phyloP scores from a whole-genome alignment of 2,888 invertebrate species.

The Cyclophora punctaria region DNA sequence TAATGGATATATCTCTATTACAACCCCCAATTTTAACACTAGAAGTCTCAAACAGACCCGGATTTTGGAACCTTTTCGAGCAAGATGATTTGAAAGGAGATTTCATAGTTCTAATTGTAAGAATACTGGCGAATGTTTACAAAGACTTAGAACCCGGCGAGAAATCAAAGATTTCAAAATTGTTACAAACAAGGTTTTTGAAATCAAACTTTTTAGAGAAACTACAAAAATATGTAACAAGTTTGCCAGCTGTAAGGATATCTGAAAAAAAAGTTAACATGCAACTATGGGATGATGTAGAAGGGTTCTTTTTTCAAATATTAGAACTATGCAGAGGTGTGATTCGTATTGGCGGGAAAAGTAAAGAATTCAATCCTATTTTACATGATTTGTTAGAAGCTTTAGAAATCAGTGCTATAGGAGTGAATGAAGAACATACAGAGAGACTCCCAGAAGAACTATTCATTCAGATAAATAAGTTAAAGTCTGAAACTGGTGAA shows the following conservation, averaged over 20 bases:
- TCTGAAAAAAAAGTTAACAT: slow-evolving; percentile 56
- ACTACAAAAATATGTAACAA: slow-evolving; percentile 40
- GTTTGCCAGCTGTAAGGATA: slow-evolving; percentile 45
- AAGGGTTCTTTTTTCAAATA: slow-evolving; percentile 46
- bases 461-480: slow-evolving; percentile 34
- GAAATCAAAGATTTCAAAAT: slow-evolving; percentile 43
- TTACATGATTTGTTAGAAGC: slow-evolving; percentile 40
- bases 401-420: slow-evolving; percentile 44
- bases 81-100: slow-evolving; percentile 56
- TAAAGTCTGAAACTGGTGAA: slow-evolving; percentile 30
- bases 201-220: slow-evolving; percentile 47
- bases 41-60: slow-evolving; percentile 56
- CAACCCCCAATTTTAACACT: slow-evolving; percentile 52
- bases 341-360: slow-evolving; percentile 34
- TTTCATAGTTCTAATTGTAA: slow-evolving; percentile 61
- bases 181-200: slow-evolving; percentile 43
- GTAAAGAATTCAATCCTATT: slow-evolving; percentile 34
- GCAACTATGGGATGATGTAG: slow-evolving; percentile 60
- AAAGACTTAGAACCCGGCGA: slow-evolving; percentile 42
- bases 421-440: slow-evolving; percentile 47
- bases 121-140: slow-evolving; percentile 54
- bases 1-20: slow-evolving; percentile 53
- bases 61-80: slow-evolving; percentile 62
- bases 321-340: slow-evolving; percentile 48
- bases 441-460: slow-evolving; percentile 65